Percentiles rank a stretch among this genome's conserved stretches.
These are phyloP conservation scores for Thumatha senex DNA, from an alignment of 2,888 invertebrate species.

Conservation along the genomic window DNA sequence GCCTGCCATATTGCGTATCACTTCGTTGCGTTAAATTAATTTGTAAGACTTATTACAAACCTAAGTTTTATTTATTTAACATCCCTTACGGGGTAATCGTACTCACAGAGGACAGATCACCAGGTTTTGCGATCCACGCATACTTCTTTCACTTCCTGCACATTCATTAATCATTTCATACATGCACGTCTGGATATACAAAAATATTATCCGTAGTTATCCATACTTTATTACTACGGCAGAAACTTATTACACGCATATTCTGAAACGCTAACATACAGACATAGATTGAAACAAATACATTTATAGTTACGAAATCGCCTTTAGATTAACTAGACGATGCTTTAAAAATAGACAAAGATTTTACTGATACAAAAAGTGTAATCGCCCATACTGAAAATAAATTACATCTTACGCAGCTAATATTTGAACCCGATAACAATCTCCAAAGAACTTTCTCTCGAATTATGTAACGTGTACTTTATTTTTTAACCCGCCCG, in stretches of 20 bases:
- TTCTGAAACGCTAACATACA: background rate
- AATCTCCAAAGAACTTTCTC: slow-evolving; percentile 58
- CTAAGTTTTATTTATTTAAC: too few relatives aligned
- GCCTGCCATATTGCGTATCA: too few relatives aligned
- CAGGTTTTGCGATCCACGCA: too few relatives aligned
- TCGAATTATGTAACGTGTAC: slow-evolving; percentile 49
- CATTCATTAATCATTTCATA: too few relatives aligned
- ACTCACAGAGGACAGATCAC: too few relatives aligned
- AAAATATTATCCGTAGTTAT: too few relatives aligned
- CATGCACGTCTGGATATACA: too few relatives aligned
- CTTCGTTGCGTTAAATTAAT: too few relatives aligned
- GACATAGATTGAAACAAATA: background rate
- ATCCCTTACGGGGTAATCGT: too few relatives aligned
- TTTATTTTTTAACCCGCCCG: slow-evolving; percentile 40
- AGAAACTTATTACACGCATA: background rate
- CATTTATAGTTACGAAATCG: background rate
- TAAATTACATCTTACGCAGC: slow-evolving; percentile 20
- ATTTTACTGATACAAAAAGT: slow-evolving; percentile 22
- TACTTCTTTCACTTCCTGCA: too few relatives aligned
- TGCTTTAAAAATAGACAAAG: slow-evolving; percentile 5
- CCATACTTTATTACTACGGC: too few relatives aligned
- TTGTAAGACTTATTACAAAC: too few relatives aligned
- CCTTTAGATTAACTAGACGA: background rate
- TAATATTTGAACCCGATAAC: slow-evolving; percentile 42
- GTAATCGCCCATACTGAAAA: slow-evolving; percentile 24